Base-by-base conservation (phyloP, 2,113 vertebrate species). In the Caracal caracal region DNA sequence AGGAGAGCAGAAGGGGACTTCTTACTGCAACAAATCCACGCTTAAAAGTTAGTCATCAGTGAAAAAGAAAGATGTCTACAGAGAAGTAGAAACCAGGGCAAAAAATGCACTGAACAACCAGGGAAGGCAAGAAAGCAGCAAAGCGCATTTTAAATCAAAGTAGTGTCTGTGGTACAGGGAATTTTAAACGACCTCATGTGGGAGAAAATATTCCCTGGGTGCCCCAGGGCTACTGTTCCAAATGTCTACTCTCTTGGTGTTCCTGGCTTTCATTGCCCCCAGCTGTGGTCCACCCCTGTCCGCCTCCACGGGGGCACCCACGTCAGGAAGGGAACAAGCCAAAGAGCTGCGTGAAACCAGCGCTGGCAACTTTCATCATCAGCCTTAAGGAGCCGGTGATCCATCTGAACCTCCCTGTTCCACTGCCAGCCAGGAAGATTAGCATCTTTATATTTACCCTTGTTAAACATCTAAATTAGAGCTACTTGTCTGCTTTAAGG, bases 141-240 rank as follows among this genome's bases (percentile, higher is more conserved):
- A 96, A 96, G 75, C 92, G 93, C 68, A 81, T 98, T 97, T 97
- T 97, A 97, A 96, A 97, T 95, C 90, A 95, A 97, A 97, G 90
- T 56, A 92, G 87, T 93, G 53, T 97, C 90, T 97, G 24, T 79
- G 63, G 65, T 88, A 82, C 76, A 97, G 71, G 93, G 95, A 96
- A 95, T 96, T 81, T 95, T 75, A 98, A 98, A 97, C 66, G 92
- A 93, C 96, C 28, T 63, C 92, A 94, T 97, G 75, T 79, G 71
- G 76, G 51, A 93, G 73, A 95, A 94, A 97, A 88, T 93, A 96
- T 96, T 96, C 96, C 88, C 68, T 71, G 73, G 78, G 59, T 94
- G 86, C 91, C 91, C 86, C 86, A 83, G 76, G 75, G 94, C 93
- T 96, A 33, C 40, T 89, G 35, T 94, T 95, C 47, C 93, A 90